phyloP scores from a whole-genome alignment of 2,888 invertebrate species.

The Allolobophora icterica region DNA sequence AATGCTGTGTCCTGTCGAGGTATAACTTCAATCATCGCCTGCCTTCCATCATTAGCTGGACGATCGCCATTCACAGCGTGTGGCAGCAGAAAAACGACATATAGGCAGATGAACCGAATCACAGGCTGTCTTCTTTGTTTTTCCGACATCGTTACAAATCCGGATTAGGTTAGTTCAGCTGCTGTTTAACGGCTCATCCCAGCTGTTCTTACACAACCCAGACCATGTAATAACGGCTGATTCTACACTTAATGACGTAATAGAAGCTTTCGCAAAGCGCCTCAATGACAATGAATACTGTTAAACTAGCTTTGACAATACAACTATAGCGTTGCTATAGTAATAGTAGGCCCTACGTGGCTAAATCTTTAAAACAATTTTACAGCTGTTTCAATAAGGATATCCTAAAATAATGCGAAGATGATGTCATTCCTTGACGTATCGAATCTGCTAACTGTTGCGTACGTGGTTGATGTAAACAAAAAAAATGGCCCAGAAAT shows the following conservation, averaged over 20 bases:
- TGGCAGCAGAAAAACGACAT: background rate
- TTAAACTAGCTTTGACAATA: background rate
- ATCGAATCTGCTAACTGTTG: no score
- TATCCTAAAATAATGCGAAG: no score
- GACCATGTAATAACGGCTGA: background rate
- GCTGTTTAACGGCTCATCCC: background rate
- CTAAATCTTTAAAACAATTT: background rate
- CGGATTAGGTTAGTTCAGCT: constrained; percentile 9
- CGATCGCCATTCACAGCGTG: background rate
- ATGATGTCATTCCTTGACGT: no score
- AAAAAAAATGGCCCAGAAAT: no score
- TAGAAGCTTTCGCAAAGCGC: background rate
- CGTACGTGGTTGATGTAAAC: no score
- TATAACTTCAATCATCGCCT: background rate
- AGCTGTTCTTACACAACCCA: background rate
- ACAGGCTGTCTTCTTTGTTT: background rate
- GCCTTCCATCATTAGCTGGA: background rate
- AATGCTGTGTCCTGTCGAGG: background rate
- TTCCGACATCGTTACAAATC: constrained; percentile 5
- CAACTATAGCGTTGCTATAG: background rate
- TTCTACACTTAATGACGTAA: background rate
- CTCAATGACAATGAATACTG: background rate
- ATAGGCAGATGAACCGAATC: background rate
- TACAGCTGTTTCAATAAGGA: background rate
- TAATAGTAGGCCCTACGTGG: background rate